Conservation (phyloP, 2,888 invertebrate genomes). For the Synanthedon myopaeformis region DNA sequence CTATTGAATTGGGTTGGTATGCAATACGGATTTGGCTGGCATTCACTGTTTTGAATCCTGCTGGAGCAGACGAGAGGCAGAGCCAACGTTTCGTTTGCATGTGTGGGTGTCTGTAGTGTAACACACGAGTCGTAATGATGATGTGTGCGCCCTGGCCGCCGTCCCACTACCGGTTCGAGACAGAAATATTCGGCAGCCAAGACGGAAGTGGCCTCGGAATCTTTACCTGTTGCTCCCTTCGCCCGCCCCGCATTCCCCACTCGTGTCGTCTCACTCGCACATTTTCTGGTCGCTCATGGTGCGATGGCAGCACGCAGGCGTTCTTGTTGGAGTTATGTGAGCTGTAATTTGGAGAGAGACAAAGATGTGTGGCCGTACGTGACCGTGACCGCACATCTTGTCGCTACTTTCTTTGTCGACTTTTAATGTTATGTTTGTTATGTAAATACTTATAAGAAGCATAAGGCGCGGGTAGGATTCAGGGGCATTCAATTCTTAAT, state of each 20-base stretch:
- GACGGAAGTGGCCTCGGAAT: constrained; percentile 72
- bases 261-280: constrained; percentile 42
- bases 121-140: constrained; percentile 15
- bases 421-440: constrained; percentile 15
- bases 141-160: constrained; percentile 58
- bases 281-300: constrained; percentile 13
- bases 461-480: no score
- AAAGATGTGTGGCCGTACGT: constrained; percentile 48
- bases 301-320: constrained; percentile 37
- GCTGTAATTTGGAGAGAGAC: constrained; percentile 58
- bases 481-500: no score
- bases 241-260: constrained; percentile 48
- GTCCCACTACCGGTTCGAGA: constrained; percentile 70
- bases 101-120: constrained; percentile 7
- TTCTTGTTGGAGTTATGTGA: constrained; percentile 43
- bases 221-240: constrained; percentile 71
- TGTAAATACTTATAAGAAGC: not conserved
- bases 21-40: constrained; percentile 9
- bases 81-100: constrained; percentile 25
- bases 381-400: constrained; percentile 61
- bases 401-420: constrained; percentile 50
- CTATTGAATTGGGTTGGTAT: no score
- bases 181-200: constrained; percentile 71
- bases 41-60: constrained; percentile 10
- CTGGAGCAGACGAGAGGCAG: constrained; percentile 17